Evolutionary conservation across 1,140 invertebrate genomes (phyloP).

Genomic region (Archivesica marissinica): DNA sequence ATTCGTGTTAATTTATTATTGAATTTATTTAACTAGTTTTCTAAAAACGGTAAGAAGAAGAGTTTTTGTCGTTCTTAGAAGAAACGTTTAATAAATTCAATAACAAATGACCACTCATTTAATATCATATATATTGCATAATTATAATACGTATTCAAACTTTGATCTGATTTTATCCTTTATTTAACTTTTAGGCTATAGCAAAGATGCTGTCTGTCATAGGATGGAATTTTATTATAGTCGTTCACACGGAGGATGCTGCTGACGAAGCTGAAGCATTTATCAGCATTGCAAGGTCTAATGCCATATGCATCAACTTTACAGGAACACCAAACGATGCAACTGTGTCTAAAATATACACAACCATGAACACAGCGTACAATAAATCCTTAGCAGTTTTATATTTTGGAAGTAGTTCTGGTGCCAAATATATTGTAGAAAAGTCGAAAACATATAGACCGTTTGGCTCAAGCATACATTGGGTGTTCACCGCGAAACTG

Average conservation of each 20-base stretch:
- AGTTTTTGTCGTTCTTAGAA: neutral
- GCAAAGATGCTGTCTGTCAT: conserved; percentile 45
- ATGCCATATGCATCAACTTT: conserved; percentile 37
- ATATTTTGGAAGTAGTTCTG: conserved; percentile 37
- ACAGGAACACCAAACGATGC: conserved; percentile 35
- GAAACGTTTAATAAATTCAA: too few relatives aligned
- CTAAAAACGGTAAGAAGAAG: too few relatives aligned
- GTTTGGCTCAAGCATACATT: neutral
- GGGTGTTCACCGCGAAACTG: neutral
- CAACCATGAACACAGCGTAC: neutral
- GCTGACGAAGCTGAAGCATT: conserved; percentile 36
- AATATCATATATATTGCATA: too few relatives aligned
- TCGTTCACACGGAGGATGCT: conserved; percentile 65
- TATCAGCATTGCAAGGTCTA: conserved; percentile 1
- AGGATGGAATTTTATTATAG: conserved; percentile 65
- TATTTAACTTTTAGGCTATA: conserved; percentile 61
- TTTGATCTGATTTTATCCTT: neutral
- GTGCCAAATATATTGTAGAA: neutral
- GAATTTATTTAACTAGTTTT: too few relatives aligned
- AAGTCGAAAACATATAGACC: neutral
- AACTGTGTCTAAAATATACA: neutral
- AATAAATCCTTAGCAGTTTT: conserved; percentile 49
- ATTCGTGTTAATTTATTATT: too few relatives aligned
- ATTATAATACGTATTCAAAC: too few relatives aligned
- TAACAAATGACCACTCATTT: too few relatives aligned